Conservation (phyloP, 2,113 vertebrate genomes). For the Nipponia nippon region DNA sequence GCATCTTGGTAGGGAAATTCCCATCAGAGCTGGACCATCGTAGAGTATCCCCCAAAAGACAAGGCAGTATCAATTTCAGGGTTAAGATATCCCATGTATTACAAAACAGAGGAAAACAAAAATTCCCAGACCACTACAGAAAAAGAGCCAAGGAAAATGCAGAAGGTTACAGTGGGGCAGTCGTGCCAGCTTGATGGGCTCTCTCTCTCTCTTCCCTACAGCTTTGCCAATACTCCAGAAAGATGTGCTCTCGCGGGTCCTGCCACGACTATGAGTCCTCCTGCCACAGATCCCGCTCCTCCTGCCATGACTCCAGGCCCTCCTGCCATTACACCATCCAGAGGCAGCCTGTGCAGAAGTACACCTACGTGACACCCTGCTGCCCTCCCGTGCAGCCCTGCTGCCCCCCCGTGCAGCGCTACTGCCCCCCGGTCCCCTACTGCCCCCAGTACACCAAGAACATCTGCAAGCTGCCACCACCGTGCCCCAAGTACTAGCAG, state of each 20-base stretch:
- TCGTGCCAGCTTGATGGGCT: rapidly evolving
- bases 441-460: background rate
- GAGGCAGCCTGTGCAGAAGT: background rate
- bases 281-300: background rate
- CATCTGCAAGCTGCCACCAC: background rate
- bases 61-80: background rate
- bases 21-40: rapidly evolving
- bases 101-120: background rate
- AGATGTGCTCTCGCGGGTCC: background rate
- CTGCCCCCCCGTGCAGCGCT: background rate
- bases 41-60: background rate
- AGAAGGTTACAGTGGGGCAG: background rate
- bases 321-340: background rate
- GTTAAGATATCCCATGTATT: rapidly evolving
- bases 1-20: background rate
- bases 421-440: background rate
- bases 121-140: background rate
- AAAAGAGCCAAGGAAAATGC: background rate
- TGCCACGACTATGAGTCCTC: background rate
- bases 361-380: rapidly evolving
- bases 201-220: background rate
- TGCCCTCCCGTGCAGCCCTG: background rate
- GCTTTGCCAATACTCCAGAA: rapidly evolving
- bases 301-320: background rate
- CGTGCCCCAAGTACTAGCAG: background rate